Evolutionary conservation across 2,888 invertebrate species (phyloP).

Genomic region (Choreutis nemorana): DNA sequence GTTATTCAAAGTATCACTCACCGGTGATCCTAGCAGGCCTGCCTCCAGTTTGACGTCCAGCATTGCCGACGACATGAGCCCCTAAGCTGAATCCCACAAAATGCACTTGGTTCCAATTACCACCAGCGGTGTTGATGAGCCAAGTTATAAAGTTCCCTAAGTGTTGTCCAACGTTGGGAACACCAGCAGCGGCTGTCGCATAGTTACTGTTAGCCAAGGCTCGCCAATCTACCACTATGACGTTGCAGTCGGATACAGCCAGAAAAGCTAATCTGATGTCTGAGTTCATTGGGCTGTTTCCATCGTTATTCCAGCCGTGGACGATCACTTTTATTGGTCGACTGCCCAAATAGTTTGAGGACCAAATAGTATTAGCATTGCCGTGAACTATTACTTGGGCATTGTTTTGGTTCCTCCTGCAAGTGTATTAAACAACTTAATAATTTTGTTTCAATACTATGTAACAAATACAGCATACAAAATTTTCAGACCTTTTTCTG

Average conservation of each 20-base stretch:
- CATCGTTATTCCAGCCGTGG: constrained; percentile 28
- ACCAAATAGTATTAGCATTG: constrained; percentile 19
- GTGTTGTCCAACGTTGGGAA: constrained; percentile 15
- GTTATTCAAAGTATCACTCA: constrained; percentile 10
- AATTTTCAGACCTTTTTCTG: neutral
- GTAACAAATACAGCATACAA: constrained; percentile 7
- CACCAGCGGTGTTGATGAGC: constrained; percentile 24
- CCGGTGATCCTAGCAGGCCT: constrained; percentile 20
- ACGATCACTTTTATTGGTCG: constrained; percentile 23
- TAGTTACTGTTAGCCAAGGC: constrained; percentile 14
- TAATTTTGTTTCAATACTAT: neutral
- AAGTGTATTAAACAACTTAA: constrained; percentile 8
- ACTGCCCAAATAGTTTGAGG: constrained; percentile 21
- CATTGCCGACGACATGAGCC: constrained; percentile 32
- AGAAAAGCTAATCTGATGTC: constrained; percentile 24
- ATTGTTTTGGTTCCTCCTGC: constrained; percentile 18
- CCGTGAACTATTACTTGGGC: constrained; percentile 21
- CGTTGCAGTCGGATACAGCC: constrained; percentile 20
- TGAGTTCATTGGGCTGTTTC: constrained; percentile 17
- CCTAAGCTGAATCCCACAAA: constrained; percentile 37
- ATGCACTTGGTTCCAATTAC: constrained; percentile 27
- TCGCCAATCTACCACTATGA: constrained; percentile 32
- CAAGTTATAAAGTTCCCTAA: constrained; percentile 24
- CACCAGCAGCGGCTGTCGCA: constrained; percentile 11
- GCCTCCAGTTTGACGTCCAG: constrained; percentile 21